These are phyloP conservation scores for Petromus typicus DNA, from an alignment of 2,113 vertebrate species.

Conservation along the genomic window DNA sequence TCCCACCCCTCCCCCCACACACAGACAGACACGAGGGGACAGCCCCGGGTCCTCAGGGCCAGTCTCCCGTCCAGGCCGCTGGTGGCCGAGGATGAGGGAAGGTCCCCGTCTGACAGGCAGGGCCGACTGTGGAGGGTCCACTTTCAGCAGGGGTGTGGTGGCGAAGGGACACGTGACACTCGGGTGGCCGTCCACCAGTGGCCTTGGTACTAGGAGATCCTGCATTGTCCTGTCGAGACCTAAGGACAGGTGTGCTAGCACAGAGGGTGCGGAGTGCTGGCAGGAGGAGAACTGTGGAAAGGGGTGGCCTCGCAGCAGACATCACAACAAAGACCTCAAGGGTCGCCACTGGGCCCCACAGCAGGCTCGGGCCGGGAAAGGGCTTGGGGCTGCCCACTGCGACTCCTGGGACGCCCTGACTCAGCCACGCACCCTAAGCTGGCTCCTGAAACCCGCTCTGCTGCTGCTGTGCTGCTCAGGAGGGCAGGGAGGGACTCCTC, in stretches of 20 bases:
- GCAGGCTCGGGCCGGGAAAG: background rate
- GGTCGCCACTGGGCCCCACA: constrained; percentile 8
- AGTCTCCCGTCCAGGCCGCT: background rate
- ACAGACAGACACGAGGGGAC: constrained; percentile 67
- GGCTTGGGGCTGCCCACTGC: background rate
- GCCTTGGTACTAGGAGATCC: background rate
- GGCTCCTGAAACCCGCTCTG: background rate
- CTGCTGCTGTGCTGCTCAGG: background rate
- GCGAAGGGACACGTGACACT: background rate
- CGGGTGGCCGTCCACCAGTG: background rate
- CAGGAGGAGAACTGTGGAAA: background rate
- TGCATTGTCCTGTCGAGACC: background rate
- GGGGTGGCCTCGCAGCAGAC: constrained; percentile 11
- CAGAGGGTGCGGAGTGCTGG: background rate
- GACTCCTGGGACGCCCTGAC: background rate
- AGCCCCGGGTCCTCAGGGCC: background rate
- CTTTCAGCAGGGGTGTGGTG: background rate
- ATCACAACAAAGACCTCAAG: constrained; percentile 1
- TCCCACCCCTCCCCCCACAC: constrained; percentile 38
- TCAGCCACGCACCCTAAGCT: background rate
- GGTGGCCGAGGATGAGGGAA: fast-evolving
- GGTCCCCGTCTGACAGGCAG: background rate
- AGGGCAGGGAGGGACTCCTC: constrained; percentile 15
- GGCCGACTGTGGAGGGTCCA: background rate
- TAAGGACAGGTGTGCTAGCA: background rate